A percentile compares a stretch with the other conserved stretches of the same genome.
Conservation (phyloP, 2,888 invertebrate species). For the Cheiracanthium punctorium region DNA sequence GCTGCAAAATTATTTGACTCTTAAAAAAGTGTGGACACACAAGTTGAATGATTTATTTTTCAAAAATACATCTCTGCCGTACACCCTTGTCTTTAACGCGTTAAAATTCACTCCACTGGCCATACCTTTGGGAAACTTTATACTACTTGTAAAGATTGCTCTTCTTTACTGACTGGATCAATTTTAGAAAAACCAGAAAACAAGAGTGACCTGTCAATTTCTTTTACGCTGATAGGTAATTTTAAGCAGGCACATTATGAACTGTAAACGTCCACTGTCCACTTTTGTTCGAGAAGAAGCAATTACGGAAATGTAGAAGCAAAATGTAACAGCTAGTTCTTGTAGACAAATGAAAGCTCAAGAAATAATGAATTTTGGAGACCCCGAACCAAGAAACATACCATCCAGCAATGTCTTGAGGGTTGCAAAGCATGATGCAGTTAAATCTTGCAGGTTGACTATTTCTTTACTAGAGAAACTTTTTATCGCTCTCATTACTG, state of each 20-base stretch:
- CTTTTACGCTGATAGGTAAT: background rate
- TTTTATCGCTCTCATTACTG: background rate
- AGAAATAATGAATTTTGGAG: background rate
- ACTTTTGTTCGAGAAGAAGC: background rate
- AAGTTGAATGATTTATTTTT: background rate
- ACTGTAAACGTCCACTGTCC: background rate
- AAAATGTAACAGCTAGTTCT: background rate
- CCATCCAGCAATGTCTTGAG: background rate
- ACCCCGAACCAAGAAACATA: background rate
- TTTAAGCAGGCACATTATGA: background rate
- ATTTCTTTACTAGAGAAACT: background rate
- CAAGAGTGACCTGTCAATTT: background rate
- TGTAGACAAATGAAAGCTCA: slow-evolving; percentile 1
- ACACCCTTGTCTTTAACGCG: background rate
- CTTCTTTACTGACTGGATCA: background rate
- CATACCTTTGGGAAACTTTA: background rate
- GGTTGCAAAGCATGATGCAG: background rate
- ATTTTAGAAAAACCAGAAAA: background rate
- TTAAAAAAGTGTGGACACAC: background rate
- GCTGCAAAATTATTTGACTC: background rate
- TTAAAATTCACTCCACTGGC: background rate
- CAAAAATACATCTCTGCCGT: background rate
- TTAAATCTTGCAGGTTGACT: background rate
- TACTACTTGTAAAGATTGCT: background rate
- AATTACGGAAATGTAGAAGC: background rate